Conservation (phyloP, 92 coral and sea anemone species). For the Desmophyllum pertusum region DNA sequence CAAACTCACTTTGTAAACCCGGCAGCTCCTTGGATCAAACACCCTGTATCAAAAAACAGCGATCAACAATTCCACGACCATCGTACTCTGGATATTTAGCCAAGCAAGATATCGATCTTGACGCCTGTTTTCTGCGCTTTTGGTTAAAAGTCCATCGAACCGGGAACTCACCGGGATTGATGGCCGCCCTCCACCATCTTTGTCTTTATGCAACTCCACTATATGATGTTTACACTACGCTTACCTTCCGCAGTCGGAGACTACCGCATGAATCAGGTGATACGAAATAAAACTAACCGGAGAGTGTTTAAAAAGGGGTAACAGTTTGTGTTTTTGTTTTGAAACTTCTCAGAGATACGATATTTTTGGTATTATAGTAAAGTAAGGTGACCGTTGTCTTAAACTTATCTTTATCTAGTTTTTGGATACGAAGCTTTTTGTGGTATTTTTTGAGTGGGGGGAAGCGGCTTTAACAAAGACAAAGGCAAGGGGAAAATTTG, state of each 20-base stretch:
- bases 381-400: background rate
- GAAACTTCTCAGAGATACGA: too few relatives aligned
- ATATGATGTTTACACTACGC: too few relatives aligned
- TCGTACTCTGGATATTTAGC: slow-evolving; percentile 86
- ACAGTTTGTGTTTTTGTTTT: background rate
- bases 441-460: background rate
- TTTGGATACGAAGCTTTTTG: background rate
- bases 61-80: slow-evolving; percentile 90
- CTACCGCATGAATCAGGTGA: slow-evolving; percentile 42
- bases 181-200: slow-evolving; percentile 95
- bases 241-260: background rate
- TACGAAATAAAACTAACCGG: background rate
- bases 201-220: background rate
- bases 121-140: slow-evolving; percentile 95
- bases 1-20: slow-evolving; percentile 94
- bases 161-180: slow-evolving; percentile 80
- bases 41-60: slow-evolving; percentile 96
- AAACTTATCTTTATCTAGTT: too few relatives aligned
- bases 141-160: slow-evolving; percentile 91
- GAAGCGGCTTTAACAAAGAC: background rate
- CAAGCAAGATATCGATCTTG: slow-evolving; percentile 88
- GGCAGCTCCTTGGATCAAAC: slow-evolving; percentile 98
- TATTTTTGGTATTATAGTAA: too few relatives aligned
- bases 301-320: too few relatives aligned
- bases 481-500: background rate